phyloP scores from a whole-genome alignment of 2,888 invertebrate species.

The Agriotes lineatus region DNA sequence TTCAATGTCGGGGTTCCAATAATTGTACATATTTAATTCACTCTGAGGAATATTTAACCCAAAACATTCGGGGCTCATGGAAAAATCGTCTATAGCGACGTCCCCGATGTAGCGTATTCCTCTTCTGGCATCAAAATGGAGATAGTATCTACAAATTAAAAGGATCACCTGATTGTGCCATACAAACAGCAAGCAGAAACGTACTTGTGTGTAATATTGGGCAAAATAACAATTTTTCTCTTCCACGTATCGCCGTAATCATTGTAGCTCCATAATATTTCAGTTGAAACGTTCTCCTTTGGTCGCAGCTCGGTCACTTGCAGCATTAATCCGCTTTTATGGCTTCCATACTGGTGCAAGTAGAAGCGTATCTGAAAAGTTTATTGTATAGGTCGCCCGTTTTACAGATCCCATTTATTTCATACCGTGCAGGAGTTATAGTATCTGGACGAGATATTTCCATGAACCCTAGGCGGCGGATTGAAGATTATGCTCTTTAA shows the following conservation, averaged over 20 bases:
- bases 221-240: slow-evolving; percentile 78
- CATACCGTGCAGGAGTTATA: slow-evolving; percentile 89
- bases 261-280: slow-evolving; percentile 83
- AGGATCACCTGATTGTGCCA: not conserved
- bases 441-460: slow-evolving; percentile 80
- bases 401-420: slow-evolving; percentile 40
- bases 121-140: slow-evolving; percentile 85
- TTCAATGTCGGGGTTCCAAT: slow-evolving; percentile 73
- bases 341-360: slow-evolving; percentile 85
- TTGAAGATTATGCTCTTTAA: slow-evolving; percentile 85
- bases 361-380: slow-evolving; percentile 83
- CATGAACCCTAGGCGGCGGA: slow-evolving; percentile 88
- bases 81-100: slow-evolving; percentile 90
- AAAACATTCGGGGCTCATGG: slow-evolving; percentile 91
- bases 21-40: slow-evolving; percentile 81
- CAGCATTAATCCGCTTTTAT: slow-evolving; percentile 82
- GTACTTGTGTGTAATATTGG: slow-evolving; percentile 84
- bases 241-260: slow-evolving; percentile 85
- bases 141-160: slow-evolving; percentile 75
- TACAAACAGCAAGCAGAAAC: not conserved
- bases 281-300: slow-evolving; percentile 77
- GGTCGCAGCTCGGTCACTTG: slow-evolving; percentile 81
- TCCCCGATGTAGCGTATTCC: slow-evolving; percentile 84
- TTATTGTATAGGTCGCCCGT: not conserved
- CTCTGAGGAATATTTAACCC: slow-evolving; percentile 80